Conservation (phyloP, 2,113 vertebrate genomes). For the Albula glossodonta region DNA sequence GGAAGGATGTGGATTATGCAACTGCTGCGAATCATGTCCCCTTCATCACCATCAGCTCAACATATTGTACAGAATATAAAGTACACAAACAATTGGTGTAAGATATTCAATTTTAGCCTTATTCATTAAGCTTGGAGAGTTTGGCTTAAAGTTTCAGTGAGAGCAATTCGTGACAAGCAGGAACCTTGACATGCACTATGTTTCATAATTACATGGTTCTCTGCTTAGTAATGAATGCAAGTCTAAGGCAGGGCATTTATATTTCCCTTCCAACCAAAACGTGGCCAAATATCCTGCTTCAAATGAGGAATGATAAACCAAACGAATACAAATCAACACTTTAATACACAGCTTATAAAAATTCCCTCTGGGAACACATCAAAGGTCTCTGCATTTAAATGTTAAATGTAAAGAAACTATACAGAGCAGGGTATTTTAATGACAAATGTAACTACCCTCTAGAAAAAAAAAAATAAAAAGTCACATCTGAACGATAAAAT, state of each 20-base stretch:
- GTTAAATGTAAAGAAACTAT: slow-evolving; percentile 32
- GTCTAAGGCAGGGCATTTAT: not conserved
- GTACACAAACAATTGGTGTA: not conserved
- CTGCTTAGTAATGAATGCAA: not conserved
- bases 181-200: not conserved
- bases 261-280: slow-evolving; percentile 2
- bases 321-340: not conserved
- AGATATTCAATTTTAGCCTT: not conserved
- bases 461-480: not conserved
- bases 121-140: not conserved
- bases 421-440: slow-evolving; percentile 7
- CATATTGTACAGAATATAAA: not conserved
- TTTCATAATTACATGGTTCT: not conserved
- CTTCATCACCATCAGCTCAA: not conserved
- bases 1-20: not conserved
- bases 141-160: not conserved
- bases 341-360: slow-evolving; percentile 17
- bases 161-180: not conserved
- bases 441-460: not conserved
- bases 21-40: not conserved
- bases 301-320: slow-evolving; percentile 15
- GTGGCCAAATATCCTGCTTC: not conserved
- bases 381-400: slow-evolving; percentile 31
- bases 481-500: not conserved
- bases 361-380: slow-evolving; percentile 39